Evolutionary conservation across 2,797 vertebrate species (phyloP), one percentile per base, ranked within the genome.

Genomic region (Monodelphis domestica): DNA sequence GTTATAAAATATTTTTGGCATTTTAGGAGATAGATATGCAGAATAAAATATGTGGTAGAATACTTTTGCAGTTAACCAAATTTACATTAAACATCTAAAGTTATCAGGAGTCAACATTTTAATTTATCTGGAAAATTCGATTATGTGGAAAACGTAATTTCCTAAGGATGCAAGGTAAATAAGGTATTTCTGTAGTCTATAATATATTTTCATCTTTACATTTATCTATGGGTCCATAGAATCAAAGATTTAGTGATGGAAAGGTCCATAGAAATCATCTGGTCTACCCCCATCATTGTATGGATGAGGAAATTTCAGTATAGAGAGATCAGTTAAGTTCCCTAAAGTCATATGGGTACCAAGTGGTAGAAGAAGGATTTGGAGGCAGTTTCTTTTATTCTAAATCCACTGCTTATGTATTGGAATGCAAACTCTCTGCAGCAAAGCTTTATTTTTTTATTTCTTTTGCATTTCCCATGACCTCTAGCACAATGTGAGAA

Each of bases 81-180:
- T 63, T 63, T n/a, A 14, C n/a, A n/a, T 33, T n/a, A 15, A 33
- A 63, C 59, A 12, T 63, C 33, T 1, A n/a, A 5, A 7, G 33
- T 63, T 63, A 6, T 33, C 33, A n/a, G 33, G 33, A n/a, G 4
- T 63, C 5, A n/a, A 63, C 33, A 63, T 51, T 91, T 91, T 54
- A 57, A 15, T 90, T 91, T 94, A 54, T 91, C 59, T 63, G 59
- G 5, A 63, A 63, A 63, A 63, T 59, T 59, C 56, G 50, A 92
- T 78, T 89, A 1, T 51, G 15, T 54, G 50, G 53, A 78, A 51
- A 51, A 30, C 30, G 26, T 88, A 91, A 89, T 30, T 90, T 70
- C 93, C 38, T n/a, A 26, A 54, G 9, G 52, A 51, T 88, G 52
- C 11, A n/a, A 54, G 30, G 17, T 89, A 6, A 53, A 28, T 50